Base-by-base conservation (phyloP, 2,113 vertebrate species). In the Austrofundulus limnaeus region DNA sequence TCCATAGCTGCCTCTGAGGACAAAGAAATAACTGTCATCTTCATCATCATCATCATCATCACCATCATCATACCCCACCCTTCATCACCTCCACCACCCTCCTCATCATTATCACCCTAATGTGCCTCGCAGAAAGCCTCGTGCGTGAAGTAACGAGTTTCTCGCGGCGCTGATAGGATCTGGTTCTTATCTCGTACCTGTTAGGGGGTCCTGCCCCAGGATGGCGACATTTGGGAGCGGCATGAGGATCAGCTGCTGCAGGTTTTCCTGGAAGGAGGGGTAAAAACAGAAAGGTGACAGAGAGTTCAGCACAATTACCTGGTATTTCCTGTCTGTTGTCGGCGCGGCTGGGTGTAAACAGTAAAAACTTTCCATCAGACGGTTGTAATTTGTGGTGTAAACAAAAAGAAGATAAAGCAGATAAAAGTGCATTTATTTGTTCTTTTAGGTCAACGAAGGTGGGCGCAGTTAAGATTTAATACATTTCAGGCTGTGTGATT, bases 181-280 rank as follows among this genome's bases (percentile, higher is more conserved):
- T 42, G n/a, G 24, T 14, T 25, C 58, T 67, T 74, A 77, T 83
- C 77, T 62, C 55, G 65, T 86, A 96, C 95, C 95, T 93, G 94
- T 95, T 48, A 95, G 77, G 21, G 95, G 94, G 72, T 96, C 92
- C 69, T 90, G 91, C 17, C 92, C 94, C 86, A 97, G 54, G 12
- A 93, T 89, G 76, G 93, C 92, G 31, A 94, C 81, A 34, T 95
- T 95, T 20, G 95, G 95, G 10, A 95, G 93, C 2, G 92, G 79
- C 66, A 90, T 92, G 81, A 97, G 86, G 80, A 97, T 87, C 85
- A 96, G 72, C 81, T 95, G 92, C 82, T 95, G 94, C 42, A 96
- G 88, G 74, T 95, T 92, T 64, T 96, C 94, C 95, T 97, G 53
- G 52, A 25, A 61, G 67, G 28, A 28, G 2, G 19, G n/a, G n/a